phyloP scores from a whole-genome alignment of 2,797 vertebrate species.

The Zenarchopterus dispar region DNA sequence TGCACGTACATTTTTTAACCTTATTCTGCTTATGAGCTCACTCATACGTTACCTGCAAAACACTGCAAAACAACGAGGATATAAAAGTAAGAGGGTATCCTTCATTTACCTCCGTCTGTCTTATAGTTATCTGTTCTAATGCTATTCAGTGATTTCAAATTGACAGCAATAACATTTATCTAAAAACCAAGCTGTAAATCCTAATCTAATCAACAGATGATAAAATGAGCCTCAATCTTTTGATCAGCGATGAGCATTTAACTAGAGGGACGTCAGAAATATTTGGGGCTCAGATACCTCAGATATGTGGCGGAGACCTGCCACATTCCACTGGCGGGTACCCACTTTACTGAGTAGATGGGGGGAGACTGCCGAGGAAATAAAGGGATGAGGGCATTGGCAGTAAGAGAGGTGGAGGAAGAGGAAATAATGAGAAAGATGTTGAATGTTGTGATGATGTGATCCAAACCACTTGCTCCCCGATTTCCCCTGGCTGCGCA shows the following conservation, averaged over 20 bases:
- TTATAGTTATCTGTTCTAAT: constrained; percentile 4
- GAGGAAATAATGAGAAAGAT: constrained; percentile 1
- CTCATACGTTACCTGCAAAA: no score
- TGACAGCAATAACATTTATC: constrained; percentile 4
- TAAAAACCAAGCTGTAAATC: constrained; percentile 20
- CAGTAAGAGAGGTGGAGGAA: constrained; percentile 11
- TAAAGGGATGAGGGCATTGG: constrained; percentile 16
- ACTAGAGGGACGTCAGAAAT: constrained; percentile 34
- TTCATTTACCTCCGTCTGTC: neutral
- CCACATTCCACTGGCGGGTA: constrained; percentile 38
- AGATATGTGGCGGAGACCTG: constrained; percentile 44
- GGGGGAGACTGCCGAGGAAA: constrained; percentile 30
- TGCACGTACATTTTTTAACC: no score
- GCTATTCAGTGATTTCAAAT: constrained; percentile 14
- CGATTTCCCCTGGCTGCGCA: constrained; percentile 40
- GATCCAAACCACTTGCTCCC: constrained; percentile 49
- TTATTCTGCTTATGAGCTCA: no score
- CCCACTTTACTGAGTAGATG: constrained; percentile 41
- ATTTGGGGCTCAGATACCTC: constrained; percentile 24
- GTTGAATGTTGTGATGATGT: neutral
- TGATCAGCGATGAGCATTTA: constrained; percentile 27
- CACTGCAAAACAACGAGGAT: no score
- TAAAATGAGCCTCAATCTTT: constrained; percentile 33
- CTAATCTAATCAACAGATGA: constrained; percentile 14
- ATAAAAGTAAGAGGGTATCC: neutral